Conservation (phyloP, 2,888 invertebrate genomes). For the Calliphora vomitoria region DNA sequence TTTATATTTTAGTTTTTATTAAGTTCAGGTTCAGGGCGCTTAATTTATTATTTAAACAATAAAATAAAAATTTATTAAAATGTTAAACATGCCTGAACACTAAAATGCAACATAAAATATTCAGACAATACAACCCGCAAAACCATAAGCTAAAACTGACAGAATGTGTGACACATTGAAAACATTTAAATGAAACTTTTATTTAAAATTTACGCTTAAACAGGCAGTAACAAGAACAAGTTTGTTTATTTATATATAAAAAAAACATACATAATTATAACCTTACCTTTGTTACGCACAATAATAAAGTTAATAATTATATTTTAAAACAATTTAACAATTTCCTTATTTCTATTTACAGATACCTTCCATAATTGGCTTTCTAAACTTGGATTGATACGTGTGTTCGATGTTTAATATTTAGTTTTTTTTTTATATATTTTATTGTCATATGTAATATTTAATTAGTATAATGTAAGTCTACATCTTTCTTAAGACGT, state of each 20-base stretch:
- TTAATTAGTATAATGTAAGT: conserved; percentile 4
- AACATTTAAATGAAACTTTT: conserved; percentile 12
- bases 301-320: conserved; percentile 13
- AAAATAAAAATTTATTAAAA: neutral
- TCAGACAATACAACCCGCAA: neutral
- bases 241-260: neutral
- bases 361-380: conserved; percentile 82
- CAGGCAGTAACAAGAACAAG: neutral
- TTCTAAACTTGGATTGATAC: conserved; percentile 81
- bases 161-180: neutral
- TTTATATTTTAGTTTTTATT: neutral
- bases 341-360: conserved; percentile 73
- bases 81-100: neutral
- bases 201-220: neutral
- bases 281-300: conserved; percentile 9
- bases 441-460: neutral
- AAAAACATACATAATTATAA: neutral
- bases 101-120: neutral
- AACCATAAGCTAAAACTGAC: neutral
- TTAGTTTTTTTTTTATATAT: neutral
- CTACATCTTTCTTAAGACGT: neutral
- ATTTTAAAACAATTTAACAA: neutral
- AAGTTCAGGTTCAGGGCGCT: conserved; percentile 31
- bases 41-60: neutral
- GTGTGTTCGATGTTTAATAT: conserved; percentile 11